Conservation (phyloP, 2,797 vertebrate species). For the Limnodromus scolopaceus region DNA sequence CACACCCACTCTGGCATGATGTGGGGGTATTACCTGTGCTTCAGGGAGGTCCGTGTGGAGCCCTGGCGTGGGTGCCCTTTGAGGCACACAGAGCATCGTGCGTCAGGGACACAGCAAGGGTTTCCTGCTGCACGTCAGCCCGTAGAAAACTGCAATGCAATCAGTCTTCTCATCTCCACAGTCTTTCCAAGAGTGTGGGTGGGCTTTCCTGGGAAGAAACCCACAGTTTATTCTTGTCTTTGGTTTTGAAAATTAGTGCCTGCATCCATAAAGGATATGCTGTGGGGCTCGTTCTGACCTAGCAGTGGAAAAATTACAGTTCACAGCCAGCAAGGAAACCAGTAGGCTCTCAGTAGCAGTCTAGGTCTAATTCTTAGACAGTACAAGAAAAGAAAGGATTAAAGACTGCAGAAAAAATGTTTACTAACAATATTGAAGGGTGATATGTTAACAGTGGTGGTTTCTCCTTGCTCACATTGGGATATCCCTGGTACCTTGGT, state of each 20-base stretch:
- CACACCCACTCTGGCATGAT: fast-evolving
- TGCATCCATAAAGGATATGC: not conserved
- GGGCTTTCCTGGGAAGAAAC: not conserved
- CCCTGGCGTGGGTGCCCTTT: not conserved
- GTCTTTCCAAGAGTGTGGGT: not conserved
- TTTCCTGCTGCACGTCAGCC: not conserved
- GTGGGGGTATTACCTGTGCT: too few relatives aligned
- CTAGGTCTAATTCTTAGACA: not conserved
- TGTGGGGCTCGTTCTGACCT: not conserved
- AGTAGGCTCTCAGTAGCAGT: not conserved
- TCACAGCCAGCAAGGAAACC: not conserved
- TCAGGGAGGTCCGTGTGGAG: not conserved
- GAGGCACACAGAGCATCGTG: not conserved
- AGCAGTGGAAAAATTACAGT: not conserved
- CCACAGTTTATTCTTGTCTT: not conserved
- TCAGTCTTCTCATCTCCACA: not conserved
- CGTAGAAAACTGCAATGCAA: not conserved
- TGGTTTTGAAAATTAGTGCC: not conserved
- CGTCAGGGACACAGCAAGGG: too few relatives aligned
- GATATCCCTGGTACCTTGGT: not conserved
- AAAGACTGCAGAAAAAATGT: not conserved
- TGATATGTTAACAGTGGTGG: not conserved
- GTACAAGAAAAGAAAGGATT: not conserved
- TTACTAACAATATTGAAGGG: not conserved
- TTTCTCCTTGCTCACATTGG: not conserved